phyloP scores from a whole-genome alignment of 2,888 invertebrate genomes.

The Campoplex nolae region DNA sequence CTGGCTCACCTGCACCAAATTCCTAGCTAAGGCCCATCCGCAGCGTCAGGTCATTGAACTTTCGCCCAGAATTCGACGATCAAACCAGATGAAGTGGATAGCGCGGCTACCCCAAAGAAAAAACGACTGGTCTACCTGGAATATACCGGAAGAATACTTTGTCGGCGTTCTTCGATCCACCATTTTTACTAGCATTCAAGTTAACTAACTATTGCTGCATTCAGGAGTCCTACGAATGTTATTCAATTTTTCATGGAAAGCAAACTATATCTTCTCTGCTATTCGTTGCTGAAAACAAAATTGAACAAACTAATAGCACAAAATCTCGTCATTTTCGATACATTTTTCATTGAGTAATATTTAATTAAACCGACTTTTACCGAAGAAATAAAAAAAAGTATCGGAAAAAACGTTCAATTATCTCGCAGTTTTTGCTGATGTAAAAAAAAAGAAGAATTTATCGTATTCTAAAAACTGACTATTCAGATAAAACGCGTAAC shows the following conservation, averaged over 20 bases:
- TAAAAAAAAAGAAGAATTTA: neutral
- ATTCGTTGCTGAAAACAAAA: neutral
- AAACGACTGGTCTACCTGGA: constrained; percentile 15
- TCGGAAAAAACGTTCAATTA: neutral
- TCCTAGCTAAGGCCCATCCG: constrained; percentile 79
- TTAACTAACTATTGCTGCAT: neutral
- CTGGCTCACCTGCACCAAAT: constrained; percentile 83
- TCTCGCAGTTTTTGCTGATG: neutral
- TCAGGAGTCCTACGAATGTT: neutral
- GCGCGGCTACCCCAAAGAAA: neutral
- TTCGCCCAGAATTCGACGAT: constrained; percentile 69
- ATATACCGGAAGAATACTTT: constrained; percentile 24
- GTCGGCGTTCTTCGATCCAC: constrained; percentile 4
- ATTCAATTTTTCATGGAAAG: neutral
- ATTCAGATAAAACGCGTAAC: constrained; percentile 28
- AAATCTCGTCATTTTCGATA: too few relatives aligned
- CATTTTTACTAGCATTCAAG: neutral
- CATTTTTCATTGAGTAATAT: neutral
- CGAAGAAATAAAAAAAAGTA: neutral
- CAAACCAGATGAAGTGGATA: constrained; percentile 63
- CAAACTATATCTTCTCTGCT: neutral
- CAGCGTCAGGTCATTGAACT: constrained; percentile 78
- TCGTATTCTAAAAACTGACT: constrained; percentile 46
- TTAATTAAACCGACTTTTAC: neutral
- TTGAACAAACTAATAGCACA: too few relatives aligned